phyloP scores from a whole-genome alignment of 2,797 vertebrate genomes.

The Silurus aristotelis region DNA sequence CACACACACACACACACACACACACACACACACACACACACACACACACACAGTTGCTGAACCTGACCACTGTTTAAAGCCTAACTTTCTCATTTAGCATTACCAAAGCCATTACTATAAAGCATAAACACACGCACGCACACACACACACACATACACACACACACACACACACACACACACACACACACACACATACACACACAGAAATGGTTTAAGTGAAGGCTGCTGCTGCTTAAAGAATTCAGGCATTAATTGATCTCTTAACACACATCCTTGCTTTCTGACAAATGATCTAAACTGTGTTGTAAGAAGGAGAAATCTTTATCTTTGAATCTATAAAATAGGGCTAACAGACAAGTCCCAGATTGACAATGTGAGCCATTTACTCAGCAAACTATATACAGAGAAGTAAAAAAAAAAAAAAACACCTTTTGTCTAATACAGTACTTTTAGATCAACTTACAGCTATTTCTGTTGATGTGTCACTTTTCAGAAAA shows the following conservation, averaged over 20 bases:
- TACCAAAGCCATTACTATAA: constrained; percentile 17
- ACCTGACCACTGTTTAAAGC: constrained; percentile 21
- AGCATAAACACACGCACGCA: not conserved
- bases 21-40: constrained; percentile 14
- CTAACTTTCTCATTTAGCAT: constrained; percentile 7
- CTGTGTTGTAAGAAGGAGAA: not conserved
- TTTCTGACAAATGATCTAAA: constrained; percentile 19
- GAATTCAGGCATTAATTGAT: constrained; percentile 15
- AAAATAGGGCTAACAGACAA: not conserved
- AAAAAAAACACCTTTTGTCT: not conserved
- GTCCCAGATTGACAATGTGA: constrained; percentile 1
- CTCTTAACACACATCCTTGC: not conserved
- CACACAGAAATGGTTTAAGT: not conserved
- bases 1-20: not conserved
- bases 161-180: not conserved
- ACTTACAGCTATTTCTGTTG: constrained; percentile 1
- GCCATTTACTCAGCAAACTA: not conserved
- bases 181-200: not conserved
- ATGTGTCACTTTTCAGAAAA: not conserved
- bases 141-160: not conserved
- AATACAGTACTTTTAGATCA: not conserved
- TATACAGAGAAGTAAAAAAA: not conserved
- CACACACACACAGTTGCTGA: not conserved
- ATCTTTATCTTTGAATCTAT: not conserved
- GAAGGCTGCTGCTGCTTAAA: not conserved